Evolutionary conservation across 1,140 invertebrate species (phyloP).

Genomic region (Nasonia longicornis): DNA sequence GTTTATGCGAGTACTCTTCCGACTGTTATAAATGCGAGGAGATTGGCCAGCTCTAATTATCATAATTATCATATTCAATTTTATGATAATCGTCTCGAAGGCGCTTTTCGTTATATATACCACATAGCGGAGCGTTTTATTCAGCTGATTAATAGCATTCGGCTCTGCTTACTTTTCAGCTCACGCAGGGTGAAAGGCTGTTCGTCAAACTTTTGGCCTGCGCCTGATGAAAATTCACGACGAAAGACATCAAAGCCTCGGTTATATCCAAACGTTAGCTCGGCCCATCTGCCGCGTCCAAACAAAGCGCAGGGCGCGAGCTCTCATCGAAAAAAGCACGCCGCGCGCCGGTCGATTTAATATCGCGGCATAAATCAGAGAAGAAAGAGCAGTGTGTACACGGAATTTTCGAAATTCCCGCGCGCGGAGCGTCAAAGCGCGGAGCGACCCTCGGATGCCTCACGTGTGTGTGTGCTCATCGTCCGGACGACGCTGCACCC

Average conservation of each 20-base stretch:
- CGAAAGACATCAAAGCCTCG: background rate
- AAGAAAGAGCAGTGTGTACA: background rate
- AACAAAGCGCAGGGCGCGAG: background rate
- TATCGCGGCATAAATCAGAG: background rate
- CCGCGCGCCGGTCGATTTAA: background rate
- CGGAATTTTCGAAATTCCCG: slow-evolving; percentile 15
- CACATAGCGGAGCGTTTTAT: no score
- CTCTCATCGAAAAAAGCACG: background rate
- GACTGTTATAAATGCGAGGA: background rate
- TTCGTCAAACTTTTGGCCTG: no score
- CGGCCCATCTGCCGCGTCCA: no score
- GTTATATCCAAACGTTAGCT: no score
- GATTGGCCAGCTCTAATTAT: background rate
- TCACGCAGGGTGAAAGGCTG: no score
- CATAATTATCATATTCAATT: background rate
- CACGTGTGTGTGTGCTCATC: background rate
- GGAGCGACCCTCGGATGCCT: background rate
- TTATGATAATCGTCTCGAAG: background rate
- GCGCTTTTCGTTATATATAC: no score
- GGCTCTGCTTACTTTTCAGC: no score
- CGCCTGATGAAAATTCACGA: background rate
- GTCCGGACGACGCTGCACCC: background rate
- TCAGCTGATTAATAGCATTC: background rate
- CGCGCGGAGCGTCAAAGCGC: background rate
- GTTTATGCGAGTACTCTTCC: background rate